Evolutionary conservation across 2,888 invertebrate genomes (phyloP), one percentile per base, ranked within the genome.

Genomic region (Nemotelus pantherinus): DNA sequence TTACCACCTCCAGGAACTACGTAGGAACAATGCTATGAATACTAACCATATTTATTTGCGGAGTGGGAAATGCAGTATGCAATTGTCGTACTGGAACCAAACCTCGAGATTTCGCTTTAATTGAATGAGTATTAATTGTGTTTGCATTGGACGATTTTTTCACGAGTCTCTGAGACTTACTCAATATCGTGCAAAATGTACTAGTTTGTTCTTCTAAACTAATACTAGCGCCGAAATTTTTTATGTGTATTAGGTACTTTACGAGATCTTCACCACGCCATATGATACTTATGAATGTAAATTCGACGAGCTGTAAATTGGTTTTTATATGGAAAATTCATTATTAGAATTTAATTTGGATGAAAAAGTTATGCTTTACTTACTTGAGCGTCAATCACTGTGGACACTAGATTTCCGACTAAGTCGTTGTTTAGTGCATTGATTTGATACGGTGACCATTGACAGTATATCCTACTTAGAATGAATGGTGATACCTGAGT

Each of bases 201-300:
- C 85, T 85, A 80, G 84, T 82, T 76, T 85, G 82, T 71, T 86
- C 81, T 53, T 85, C 83, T 68, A 82, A 84, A 76, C 82, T 81
- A 67, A 86, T 83, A 3, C 84, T 83, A 53, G 84, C 85, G 48
- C 86, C 86, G 47, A 86, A 84, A 78, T 84, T 83, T 77, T 84
- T 85, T 65, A 86, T 86, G 70, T 85, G 82, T 80, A 86, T 84
- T 3, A 86, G 80, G 78, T 83, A 86, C 77, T 86, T 85, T 44
- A 82, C 82, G 2, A 86, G 83, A 77, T 84, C 83, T 58, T 85
- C 86, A 77, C 85, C 85, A 57, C 85, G 85, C 86, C 86, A 86
- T 78, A 83, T 84, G 76, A 86, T 83, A 72, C 82, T 83, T 79
- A 84, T 85, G 80, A 86, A 86, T 81, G 84, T 85, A 81, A 81